phyloP scores from a whole-genome alignment of 2,888 invertebrate species.

The Arctia plantaginis region DNA sequence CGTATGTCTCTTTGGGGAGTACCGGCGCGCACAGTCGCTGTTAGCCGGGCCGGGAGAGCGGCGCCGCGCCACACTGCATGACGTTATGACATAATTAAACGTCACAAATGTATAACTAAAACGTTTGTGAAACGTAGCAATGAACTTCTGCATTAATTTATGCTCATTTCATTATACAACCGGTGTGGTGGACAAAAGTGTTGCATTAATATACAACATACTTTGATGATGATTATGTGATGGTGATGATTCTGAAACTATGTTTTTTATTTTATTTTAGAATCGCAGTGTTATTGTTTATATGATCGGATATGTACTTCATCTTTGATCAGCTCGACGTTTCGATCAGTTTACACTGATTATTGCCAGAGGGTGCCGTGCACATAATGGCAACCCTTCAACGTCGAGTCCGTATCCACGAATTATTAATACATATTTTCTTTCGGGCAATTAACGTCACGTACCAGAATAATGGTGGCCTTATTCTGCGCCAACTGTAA shows the following conservation, averaged over 20 bases:
- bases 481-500: not conserved
- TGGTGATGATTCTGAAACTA: not conserved
- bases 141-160: conserved; percentile 7
- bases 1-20: not conserved
- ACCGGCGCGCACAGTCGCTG: conserved; percentile 13
- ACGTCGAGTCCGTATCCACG: too few relatives aligned
- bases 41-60: not conserved
- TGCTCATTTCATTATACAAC: not conserved
- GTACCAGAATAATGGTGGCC: too few relatives aligned
- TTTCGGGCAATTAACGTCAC: not conserved
- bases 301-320: too few relatives aligned
- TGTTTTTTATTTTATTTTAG: not conserved
- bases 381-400: not conserved
- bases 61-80: not conserved
- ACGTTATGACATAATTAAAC: conserved; percentile 16
- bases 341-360: not conserved
- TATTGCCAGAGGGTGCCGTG: not conserved
- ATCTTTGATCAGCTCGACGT: too few relatives aligned
- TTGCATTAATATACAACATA: not conserved
- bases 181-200: not conserved
- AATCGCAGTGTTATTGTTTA: too few relatives aligned
- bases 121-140: conserved; percentile 6
- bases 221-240: not conserved
- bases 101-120: conserved; percentile 5
- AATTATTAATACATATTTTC: not conserved